phyloP scores from a whole-genome alignment of 2,888 invertebrate genomes.

The Drosophila hamatofila region DNA sequence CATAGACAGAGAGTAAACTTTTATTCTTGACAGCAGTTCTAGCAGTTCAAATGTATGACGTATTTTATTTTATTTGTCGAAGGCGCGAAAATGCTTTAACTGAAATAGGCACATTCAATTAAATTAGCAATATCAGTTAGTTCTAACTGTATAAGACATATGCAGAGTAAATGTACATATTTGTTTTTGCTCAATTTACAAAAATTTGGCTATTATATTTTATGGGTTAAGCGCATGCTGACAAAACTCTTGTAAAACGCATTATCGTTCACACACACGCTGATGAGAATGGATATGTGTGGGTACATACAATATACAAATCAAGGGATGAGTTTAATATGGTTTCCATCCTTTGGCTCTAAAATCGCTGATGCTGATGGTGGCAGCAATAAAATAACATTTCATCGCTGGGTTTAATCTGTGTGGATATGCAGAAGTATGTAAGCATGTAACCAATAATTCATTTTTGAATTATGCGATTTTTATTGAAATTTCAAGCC shows the following conservation, averaged over 20 bases:
- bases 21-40: neutral
- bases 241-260: slow-evolving; percentile 20
- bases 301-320: slow-evolving; percentile 37
- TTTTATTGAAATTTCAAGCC: slow-evolving; percentile 77
- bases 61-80: neutral
- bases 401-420: slow-evolving; percentile 51
- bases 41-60: neutral
- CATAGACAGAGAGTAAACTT: neutral
- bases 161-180: neutral
- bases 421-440: slow-evolving; percentile 17
- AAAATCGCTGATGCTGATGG: slow-evolving; percentile 41
- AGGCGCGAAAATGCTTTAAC: neutral
- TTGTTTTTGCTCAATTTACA: slow-evolving; percentile 3
- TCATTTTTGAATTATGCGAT: slow-evolving; percentile 79
- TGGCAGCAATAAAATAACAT: slow-evolving; percentile 72
- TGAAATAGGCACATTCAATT: neutral
- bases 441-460: slow-evolving; percentile 61
- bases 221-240: slow-evolving; percentile 37
- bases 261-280: neutral
- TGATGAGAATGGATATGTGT: neutral
- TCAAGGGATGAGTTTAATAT: slow-evolving; percentile 47
- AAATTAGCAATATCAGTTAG: neutral
- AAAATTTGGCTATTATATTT: slow-evolving; percentile 35
- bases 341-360: slow-evolving; percentile 20
- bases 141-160: neutral